Evolutionary conservation across 2,888 invertebrate genomes (phyloP).

Genomic region (Zonitis immaculata): DNA sequence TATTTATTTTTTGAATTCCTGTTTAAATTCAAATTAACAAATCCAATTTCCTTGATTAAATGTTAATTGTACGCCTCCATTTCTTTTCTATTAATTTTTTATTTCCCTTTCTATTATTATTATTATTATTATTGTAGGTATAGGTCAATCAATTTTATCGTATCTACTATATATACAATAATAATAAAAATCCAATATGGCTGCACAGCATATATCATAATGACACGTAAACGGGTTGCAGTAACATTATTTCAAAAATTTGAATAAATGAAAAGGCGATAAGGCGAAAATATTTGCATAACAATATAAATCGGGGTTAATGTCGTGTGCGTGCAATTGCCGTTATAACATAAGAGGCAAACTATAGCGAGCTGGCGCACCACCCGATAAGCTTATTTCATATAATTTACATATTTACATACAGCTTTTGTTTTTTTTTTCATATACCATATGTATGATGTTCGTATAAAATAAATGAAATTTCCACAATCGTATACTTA

Average conservation of each 20-base stretch:
- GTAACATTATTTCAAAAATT: conserved; percentile 48
- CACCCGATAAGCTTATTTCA: conserved; percentile 45
- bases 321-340: conserved; percentile 48
- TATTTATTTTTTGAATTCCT: too few relatives aligned
- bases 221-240: conserved; percentile 44
- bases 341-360: conserved; percentile 40
- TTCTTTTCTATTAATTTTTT: too few relatives aligned
- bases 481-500: conserved; percentile 24
- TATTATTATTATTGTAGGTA: too few relatives aligned
- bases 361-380: conserved; percentile 41
- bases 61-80: too few relatives aligned
- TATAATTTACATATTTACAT: conserved; percentile 40
- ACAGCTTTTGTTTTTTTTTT: background rate
- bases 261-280: conserved; percentile 45
- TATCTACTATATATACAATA: too few relatives aligned
- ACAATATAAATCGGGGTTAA: conserved; percentile 52
- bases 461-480: background rate
- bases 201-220: conserved; percentile 48
- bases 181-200: conserved; percentile 47
- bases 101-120: conserved; percentile 13
- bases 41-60: too few relatives aligned
- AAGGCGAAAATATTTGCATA: conserved; percentile 46
- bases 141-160: conserved; percentile 39
- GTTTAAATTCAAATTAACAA: too few relatives aligned
- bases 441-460: too few relatives aligned